These are phyloP conservation scores for Apostichopus parvimensis DNA, from an alignment of 35 echinoderm and acorn worm species.

Conservation along the genomic window DNA sequence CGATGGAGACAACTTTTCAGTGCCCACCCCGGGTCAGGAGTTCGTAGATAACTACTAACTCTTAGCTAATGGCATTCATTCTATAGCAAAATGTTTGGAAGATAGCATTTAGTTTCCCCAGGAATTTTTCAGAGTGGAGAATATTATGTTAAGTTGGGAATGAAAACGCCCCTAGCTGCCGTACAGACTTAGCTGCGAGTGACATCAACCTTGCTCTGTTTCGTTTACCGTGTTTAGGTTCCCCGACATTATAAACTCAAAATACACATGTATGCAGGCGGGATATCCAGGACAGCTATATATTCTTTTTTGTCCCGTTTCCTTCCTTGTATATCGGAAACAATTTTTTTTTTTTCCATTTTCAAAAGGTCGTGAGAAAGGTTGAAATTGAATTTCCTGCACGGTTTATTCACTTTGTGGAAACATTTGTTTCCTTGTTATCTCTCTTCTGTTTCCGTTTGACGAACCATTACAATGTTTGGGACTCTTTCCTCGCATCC, in stretches of 20 bases:
- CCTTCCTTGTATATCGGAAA: constrained; percentile 41
- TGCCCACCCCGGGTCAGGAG: no score
- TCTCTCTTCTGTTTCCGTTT: constrained; percentile 9
- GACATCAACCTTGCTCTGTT: no score
- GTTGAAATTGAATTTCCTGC: constrained; percentile 29
- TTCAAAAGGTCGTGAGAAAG: constrained; percentile 36
- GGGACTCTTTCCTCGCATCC: constrained; percentile 16
- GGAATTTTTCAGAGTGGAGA: no score
- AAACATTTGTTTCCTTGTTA: constrained; percentile 43
- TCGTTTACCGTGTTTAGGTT: no score
- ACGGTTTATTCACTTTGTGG: constrained; percentile 48
- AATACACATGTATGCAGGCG: not conserved
- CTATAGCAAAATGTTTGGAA: no score
- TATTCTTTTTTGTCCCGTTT: not conserved
- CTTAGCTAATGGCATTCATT: no score
- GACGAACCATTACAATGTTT: constrained; percentile 25
- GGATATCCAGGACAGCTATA: constrained; percentile 1
- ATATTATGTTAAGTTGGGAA: no score
- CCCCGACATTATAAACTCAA: not conserved
- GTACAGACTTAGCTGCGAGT: no score
- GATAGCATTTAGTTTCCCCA: no score
- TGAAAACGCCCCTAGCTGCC: no score
- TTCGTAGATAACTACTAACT: no score
- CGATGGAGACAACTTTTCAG: no score
- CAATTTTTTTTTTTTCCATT: constrained; percentile 23